phyloP scores from a whole-genome alignment of 2,888 invertebrate species.

The Acrobasis suavella region DNA sequence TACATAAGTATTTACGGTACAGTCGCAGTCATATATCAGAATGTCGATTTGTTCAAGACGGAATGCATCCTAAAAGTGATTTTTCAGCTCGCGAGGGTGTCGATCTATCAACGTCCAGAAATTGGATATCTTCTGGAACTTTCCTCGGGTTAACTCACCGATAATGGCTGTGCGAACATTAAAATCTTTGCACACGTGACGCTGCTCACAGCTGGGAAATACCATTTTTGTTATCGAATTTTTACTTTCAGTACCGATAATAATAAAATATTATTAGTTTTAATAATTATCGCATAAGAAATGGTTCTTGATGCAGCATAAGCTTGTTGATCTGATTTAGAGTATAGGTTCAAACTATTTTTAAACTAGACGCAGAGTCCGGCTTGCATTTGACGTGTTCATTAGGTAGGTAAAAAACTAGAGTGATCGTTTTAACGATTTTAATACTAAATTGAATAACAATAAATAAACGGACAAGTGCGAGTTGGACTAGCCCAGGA shows the following conservation, averaged over 20 bases:
- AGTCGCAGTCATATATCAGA: conserved; percentile 8
- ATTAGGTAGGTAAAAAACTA: no score
- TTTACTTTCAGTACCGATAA: background rate
- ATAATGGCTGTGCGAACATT: conserved; percentile 1
- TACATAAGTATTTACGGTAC: background rate
- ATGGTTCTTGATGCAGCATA: no score
- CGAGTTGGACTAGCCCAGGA: no score
- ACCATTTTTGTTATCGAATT: background rate
- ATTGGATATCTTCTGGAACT: conserved; percentile 1
- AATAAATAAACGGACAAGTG: no score
- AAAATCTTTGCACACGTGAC: background rate
- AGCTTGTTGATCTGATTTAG: no score
- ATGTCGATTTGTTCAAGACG: conserved; percentile 23
- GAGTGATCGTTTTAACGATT: no score
- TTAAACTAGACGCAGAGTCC: no score
- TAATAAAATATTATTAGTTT: no score
- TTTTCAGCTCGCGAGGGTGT: conserved; percentile 36
- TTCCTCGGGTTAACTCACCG: background rate
- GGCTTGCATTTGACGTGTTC: no score
- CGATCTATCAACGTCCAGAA: conserved; percentile 39
- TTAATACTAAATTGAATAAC: no score
- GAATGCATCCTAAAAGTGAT: conserved; percentile 33
- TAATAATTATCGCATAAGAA: no score
- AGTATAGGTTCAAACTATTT: no score
- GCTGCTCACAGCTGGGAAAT: background rate